A percentile compares a stretch with the other conserved stretches of the same genome.
Conservation (phyloP, 2,113 vertebrate genomes). For the Sorex fumeus region DNA sequence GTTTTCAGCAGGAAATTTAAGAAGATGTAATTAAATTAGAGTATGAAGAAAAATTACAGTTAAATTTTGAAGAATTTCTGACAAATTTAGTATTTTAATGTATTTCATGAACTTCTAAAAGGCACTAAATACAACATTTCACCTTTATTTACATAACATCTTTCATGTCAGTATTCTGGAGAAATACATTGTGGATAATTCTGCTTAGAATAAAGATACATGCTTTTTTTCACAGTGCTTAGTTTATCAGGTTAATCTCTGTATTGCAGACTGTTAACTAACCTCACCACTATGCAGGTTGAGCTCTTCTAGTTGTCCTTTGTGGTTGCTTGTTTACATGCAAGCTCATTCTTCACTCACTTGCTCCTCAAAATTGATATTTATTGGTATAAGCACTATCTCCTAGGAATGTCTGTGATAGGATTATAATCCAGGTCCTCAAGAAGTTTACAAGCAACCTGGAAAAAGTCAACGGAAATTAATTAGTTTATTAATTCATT, state of each 20-base stretch:
- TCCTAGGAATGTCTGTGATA: too few species aligned
- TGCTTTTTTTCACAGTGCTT: background rate
- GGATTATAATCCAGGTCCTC: background rate
- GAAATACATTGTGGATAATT: background rate
- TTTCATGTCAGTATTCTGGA: background rate
- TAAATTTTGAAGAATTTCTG: constrained; percentile 5
- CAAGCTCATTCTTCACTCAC: background rate
- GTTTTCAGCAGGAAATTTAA: background rate
- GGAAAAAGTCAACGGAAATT: background rate
- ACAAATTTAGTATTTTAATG: background rate
- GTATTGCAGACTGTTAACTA: background rate
- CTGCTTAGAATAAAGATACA: background rate
- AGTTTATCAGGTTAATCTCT: background rate
- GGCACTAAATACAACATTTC: background rate
- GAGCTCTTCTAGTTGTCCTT: background rate
- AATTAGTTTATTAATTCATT: background rate
- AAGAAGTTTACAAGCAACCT: background rate
- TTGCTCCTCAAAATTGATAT: background rate
- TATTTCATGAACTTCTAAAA: background rate
- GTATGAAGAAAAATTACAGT: background rate
- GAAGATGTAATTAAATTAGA: too few species aligned
- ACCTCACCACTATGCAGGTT: background rate
- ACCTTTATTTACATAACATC: background rate
- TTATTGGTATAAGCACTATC: background rate
- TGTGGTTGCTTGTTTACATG: background rate